Conservation (phyloP, 2,797 vertebrate genomes). For the Meda fulgida region DNA sequence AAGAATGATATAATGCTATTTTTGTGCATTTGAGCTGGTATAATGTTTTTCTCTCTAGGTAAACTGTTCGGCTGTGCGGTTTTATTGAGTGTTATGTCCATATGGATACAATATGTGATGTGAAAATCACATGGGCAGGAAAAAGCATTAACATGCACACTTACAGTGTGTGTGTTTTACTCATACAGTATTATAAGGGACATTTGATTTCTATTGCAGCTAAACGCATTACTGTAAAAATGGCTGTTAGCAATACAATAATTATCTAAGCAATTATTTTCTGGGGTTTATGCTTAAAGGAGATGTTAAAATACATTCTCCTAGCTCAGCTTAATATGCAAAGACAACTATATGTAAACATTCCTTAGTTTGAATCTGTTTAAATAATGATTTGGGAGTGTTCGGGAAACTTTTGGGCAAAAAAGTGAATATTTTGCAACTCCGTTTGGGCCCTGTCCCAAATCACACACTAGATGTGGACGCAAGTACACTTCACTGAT, state of each 20-base stretch:
- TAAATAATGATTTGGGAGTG: neutral
- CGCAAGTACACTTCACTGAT: neutral
- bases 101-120: neutral
- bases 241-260: neutral
- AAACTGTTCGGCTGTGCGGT: conserved; percentile 14
- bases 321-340: neutral
- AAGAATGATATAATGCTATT: conserved; percentile 8
- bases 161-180: conserved; percentile 7
- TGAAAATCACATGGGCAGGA: neutral
- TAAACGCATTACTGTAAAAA: conserved; percentile 18
- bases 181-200: neutral
- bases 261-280: neutral
- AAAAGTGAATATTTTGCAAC: neutral
- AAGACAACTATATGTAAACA: neutral
- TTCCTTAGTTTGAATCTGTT: neutral
- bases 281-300: neutral
- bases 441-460: neutral
- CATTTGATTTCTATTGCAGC: conserved; percentile 8
- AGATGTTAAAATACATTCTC: neutral
- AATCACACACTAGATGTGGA: neutral
- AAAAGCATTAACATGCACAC: neutral
- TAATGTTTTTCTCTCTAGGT: conserved; percentile 22
- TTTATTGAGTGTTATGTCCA: conserved; percentile 33
- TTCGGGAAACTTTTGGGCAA: neutral
- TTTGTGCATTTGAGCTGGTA: conserved; percentile 9